Conservation (phyloP, 2,888 invertebrate species). For the Minunthozetes semirufus region DNA sequence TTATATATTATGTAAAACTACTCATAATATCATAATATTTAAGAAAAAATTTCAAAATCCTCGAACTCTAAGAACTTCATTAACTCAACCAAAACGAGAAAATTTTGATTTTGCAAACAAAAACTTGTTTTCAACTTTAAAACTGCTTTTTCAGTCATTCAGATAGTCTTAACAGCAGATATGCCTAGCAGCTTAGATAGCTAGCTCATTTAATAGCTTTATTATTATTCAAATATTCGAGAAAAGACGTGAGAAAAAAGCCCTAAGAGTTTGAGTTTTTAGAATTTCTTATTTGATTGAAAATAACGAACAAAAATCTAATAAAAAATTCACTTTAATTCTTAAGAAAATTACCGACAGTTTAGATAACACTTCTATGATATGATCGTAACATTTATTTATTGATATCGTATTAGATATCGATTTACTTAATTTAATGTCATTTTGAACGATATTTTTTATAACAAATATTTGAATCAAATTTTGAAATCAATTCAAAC, state of each 20-base stretch:
- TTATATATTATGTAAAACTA: not conserved
- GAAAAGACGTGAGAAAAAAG: not conserved
- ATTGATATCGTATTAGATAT: too few species aligned
- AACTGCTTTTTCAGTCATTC: not conserved
- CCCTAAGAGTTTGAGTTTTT: not conserved
- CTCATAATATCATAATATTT: not conserved
- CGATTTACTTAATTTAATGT: too few species aligned
- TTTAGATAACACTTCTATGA: too few species aligned
- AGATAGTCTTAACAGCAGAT: not conserved
- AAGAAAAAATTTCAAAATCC: not conserved
- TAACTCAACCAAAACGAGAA: not conserved
- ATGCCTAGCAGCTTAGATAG: too few species aligned
- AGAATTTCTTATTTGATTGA: too few species aligned
- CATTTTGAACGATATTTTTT: not conserved
- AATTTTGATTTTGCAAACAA: not conserved
- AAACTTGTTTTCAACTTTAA: not conserved
- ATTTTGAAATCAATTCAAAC: not conserved
- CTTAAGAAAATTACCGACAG: too few species aligned
- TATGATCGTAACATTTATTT: too few species aligned
- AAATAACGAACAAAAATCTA: too few species aligned
- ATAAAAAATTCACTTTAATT: too few species aligned
- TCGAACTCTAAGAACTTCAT: slow-evolving; percentile 1
- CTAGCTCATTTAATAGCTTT: slow-evolving; percentile 17
- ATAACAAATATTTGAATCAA: not conserved
- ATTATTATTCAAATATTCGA: slow-evolving; percentile 9